Conservation (phyloP, 2,113 vertebrate genomes). For the Ptyas mucosa region DNA sequence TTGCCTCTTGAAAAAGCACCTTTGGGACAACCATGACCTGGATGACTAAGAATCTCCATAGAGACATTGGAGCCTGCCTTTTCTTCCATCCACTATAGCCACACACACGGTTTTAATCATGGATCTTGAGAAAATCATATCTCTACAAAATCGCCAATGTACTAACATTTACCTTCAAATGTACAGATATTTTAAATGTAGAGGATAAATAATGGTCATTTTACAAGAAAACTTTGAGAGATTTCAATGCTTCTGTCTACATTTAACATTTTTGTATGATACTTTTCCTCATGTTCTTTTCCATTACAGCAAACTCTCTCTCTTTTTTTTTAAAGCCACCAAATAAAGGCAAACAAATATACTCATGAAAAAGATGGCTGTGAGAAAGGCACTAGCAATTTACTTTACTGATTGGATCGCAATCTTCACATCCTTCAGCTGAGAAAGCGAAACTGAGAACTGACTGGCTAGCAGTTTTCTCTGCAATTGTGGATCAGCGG, state of each 20-base stretch:
- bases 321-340: neutral
- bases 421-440: neutral
- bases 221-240: neutral
- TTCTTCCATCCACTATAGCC: neutral
- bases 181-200: neutral
- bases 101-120: neutral
- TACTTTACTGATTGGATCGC: neutral
- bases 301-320: neutral
- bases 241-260: neutral
- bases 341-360: neutral
- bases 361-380: neutral
- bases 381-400: neutral
- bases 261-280: neutral
- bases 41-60: too few relatives aligned
- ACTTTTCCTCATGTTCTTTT: neutral
- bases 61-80: neutral
- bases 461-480: neutral
- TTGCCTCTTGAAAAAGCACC: too few relatives aligned
- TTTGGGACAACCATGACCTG: too few relatives aligned
- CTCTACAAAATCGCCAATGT: neutral
- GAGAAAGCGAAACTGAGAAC: neutral
- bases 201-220: neutral
- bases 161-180: neutral
- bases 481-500: neutral
- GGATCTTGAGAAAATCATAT: neutral